These are phyloP conservation scores for Bufo bufo DNA, from an alignment of 2,113 vertebrate species.

Conservation along the genomic window DNA sequence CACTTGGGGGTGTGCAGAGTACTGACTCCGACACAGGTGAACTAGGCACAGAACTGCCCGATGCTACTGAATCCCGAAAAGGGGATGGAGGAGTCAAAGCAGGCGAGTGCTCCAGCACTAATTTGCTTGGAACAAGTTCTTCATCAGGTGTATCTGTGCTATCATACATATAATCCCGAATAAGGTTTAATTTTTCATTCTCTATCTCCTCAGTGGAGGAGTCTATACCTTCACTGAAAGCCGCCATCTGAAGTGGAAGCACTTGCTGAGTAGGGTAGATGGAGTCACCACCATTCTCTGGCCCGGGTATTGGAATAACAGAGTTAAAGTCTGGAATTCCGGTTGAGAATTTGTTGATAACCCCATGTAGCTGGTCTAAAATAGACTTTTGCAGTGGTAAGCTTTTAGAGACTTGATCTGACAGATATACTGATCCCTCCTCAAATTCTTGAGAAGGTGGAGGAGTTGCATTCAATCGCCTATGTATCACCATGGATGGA, in stretches of 20 bases:
- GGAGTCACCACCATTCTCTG: slow-evolving; percentile 66
- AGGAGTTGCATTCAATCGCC: slow-evolving; percentile 63
- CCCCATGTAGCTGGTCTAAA: slow-evolving; percentile 78
- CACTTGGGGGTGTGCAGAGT: slow-evolving; percentile 79
- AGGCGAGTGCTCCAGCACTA: slow-evolving; percentile 82
- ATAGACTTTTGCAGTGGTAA: slow-evolving; percentile 71
- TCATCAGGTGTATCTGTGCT: slow-evolving; percentile 78
- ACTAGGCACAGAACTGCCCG: slow-evolving; percentile 81
- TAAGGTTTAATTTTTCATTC: slow-evolving; percentile 83
- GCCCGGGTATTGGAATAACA: slow-evolving; percentile 67
- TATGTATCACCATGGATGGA: slow-evolving; percentile 79
- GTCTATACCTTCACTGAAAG: slow-evolving; percentile 74
- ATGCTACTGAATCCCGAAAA: slow-evolving; percentile 93
- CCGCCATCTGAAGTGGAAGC: slow-evolving; percentile 70
- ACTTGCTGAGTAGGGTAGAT: slow-evolving; percentile 71
- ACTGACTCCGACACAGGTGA: slow-evolving; percentile 83
- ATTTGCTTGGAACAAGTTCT: slow-evolving; percentile 75
- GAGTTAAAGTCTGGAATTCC: slow-evolving; percentile 75
- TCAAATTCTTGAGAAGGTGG: slow-evolving; percentile 67
- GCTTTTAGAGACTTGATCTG: slow-evolving; percentile 70
- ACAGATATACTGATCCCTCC: slow-evolving; percentile 74
- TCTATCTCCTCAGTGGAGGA: slow-evolving; percentile 72
- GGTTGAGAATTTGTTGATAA: slow-evolving; percentile 77
- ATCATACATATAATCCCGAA: slow-evolving; percentile 85
- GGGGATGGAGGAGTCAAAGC: slow-evolving; percentile 93